Conservation (phyloP, 2,888 invertebrate genomes). For the Andrena marginata region DNA sequence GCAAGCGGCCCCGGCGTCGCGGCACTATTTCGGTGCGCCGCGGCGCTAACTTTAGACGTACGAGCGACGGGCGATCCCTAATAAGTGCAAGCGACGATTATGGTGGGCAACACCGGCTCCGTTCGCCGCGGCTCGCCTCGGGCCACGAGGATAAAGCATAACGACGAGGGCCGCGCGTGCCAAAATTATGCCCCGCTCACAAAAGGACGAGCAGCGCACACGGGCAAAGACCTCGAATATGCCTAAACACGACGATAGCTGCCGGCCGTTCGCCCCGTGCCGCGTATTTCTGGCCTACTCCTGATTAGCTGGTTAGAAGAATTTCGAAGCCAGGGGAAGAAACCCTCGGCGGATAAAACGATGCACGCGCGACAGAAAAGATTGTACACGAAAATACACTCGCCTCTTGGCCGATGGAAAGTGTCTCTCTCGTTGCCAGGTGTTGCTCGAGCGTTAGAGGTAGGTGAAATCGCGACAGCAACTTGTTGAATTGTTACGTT, state of each 20-base stretch:
- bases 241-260: conserved; percentile 45
- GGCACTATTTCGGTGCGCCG: conserved; percentile 80
- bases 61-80: conserved; percentile 82
- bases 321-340: conserved; percentile 15
- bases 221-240: conserved; percentile 79
- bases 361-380: too few species aligned
- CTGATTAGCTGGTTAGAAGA: conserved; percentile 44
- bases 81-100: conserved; percentile 84
- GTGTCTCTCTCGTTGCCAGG: background rate
- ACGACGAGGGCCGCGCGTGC: conserved; percentile 73
- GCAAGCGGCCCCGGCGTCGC: conserved; percentile 75
- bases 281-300: conserved; percentile 43
- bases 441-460: too few species aligned
- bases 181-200: conserved; percentile 78
- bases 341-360: background rate
- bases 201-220: conserved; percentile 64
- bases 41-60: conserved; percentile 82
- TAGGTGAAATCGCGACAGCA: too few species aligned
- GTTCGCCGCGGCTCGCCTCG: conserved; percentile 56
- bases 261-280: conserved; percentile 54
- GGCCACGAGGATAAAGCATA: conserved; percentile 68
- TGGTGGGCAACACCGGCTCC: conserved; percentile 76
- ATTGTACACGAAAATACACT: too few species aligned
- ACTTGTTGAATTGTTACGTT: too few species aligned
- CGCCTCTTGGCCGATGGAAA: background rate